Evolutionary conservation across 2,888 invertebrate species (phyloP).

Genomic region (Tetragnatha montana): DNA sequence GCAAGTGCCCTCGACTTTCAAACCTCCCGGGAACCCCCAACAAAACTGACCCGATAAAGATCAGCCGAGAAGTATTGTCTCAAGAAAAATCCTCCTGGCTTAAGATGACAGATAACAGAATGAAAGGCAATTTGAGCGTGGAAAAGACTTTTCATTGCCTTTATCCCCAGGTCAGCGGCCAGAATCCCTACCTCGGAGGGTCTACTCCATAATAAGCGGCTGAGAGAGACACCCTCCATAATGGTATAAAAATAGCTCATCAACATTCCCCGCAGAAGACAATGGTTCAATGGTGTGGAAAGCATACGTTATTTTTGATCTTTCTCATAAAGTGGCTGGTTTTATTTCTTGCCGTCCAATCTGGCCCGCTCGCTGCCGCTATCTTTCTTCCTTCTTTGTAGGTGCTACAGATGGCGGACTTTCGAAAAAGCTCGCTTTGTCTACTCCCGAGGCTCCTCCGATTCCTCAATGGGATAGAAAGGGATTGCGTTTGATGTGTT

Average conservation of each 20-base stretch:
- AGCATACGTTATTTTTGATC: conserved; percentile 49
- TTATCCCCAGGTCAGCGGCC: conserved; percentile 30
- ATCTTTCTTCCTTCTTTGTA: conserved; percentile 47
- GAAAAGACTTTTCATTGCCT: conserved; percentile 43
- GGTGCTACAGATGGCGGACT: conserved; percentile 11
- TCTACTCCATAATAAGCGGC: not conserved
- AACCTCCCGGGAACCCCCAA: not conserved
- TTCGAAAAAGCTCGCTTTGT: conserved; percentile 27
- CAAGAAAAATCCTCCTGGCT: conserved; percentile 31
- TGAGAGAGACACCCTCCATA: conserved; percentile 28
- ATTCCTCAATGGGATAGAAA: not conserved
- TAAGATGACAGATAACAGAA: conserved; percentile 50
- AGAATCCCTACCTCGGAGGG: conserved; percentile 15
- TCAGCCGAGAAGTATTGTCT: conserved; percentile 23
- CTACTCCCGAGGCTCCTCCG: conserved; percentile 12
- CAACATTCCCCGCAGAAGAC: conserved; percentile 42
- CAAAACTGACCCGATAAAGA: conserved; percentile 28
- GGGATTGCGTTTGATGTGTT: not conserved
- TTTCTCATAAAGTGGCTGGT: conserved; percentile 26
- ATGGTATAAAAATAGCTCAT: conserved; percentile 51
- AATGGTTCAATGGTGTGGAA: conserved; percentile 53
- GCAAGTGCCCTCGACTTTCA: not conserved
- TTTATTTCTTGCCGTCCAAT: conserved; percentile 42
- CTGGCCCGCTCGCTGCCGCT: not conserved
- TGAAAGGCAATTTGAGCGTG: conserved; percentile 41